Percentiles rank a stretch among this genome's conserved stretches.
Evolutionary conservation across 2,113 vertebrate species (phyloP).

Genomic region (Tetrao urogallus): DNA sequence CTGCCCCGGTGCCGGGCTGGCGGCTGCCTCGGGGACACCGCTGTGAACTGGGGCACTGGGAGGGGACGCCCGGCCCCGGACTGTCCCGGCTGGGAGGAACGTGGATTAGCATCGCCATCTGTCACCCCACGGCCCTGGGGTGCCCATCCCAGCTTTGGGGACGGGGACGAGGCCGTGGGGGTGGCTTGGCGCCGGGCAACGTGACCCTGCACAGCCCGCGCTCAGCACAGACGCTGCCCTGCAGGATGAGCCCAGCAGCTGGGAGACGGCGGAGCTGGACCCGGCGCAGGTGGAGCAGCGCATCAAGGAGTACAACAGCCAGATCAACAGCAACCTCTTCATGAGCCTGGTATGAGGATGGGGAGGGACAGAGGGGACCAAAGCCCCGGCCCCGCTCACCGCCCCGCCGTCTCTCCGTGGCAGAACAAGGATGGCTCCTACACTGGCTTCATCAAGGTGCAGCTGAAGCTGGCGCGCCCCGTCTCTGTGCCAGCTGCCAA

Average conservation of each 20-base stretch:
- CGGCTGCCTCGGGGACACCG: not conserved
- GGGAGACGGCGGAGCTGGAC: slow-evolving; percentile 84
- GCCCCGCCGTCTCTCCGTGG: not conserved
- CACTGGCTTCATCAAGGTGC: slow-evolving; percentile 97
- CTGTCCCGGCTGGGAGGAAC: not conserved
- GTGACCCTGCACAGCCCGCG: not conserved
- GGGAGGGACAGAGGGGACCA: not conserved
- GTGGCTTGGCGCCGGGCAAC: not conserved
- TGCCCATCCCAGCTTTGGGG: not conserved
- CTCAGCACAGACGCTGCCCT: not conserved
- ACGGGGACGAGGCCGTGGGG: not conserved
- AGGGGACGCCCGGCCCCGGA: not conserved
- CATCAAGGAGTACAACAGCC: slow-evolving; percentile 93
- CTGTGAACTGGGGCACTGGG: not conserved
- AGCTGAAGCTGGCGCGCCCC: slow-evolving; percentile 90
- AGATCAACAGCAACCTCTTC: slow-evolving; percentile 94
- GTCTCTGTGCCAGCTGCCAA: slow-evolving; percentile 88
- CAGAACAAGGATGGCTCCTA: slow-evolving; percentile 94
- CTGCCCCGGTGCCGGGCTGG: not conserved
- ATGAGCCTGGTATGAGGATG: slow-evolving; percentile 84
- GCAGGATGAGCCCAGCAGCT: slow-evolving; percentile 89
- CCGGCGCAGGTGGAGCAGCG: slow-evolving; percentile 87
- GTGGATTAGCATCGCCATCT: not conserved
- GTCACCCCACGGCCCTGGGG: not conserved
- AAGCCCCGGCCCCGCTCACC: not conserved